Evolutionary conservation across 37 sponge, comb jelly and placozoan genomes (phyloP), one percentile per base, ranked within the genome.

Genomic region (Haliclona indistincta): DNA sequence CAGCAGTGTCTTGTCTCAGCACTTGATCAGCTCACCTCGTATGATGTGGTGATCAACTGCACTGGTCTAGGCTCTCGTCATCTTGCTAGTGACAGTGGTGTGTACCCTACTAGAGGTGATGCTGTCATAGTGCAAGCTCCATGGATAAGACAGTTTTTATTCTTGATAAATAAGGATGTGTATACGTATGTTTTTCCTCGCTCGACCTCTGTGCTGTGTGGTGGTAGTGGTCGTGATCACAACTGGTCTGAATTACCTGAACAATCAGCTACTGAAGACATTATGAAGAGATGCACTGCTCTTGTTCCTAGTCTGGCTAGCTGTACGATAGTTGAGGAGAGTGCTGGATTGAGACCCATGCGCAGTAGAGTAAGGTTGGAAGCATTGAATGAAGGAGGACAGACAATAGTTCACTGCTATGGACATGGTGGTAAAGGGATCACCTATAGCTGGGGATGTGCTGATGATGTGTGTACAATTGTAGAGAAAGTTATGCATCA

Each of bases 381-480:
- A 52, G 44, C 19, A n/a, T 32, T 19, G 38, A 37, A 4, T 0
- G 6, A 42, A 36, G 47, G 17, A 20, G 23, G 60, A 0, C 41
- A 52, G 8, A 19, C 74, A n/a, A 64, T 92, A 3, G 47, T 93
- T 43, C 94, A 93, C 67, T 83, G 84, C 73, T 93, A 93, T 81
- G 94, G 90, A 15, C 93, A 93, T 77, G 86, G 82, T 25, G 90
- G 87, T 4, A 64, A 81, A 36, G 94, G 94, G 7, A 36, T 89
- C 1, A 41, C 58, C 22, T 54, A 71, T 25, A 63, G 53, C 56
- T 86, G 90, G 90, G 94, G 94, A 30, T 93, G 90, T 93, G 94
- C 94, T 13, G 22, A 43, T 36, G 78, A 90, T 6, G 70, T 86
- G 28, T 66, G 58, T 22, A 51, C 53, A 2, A 67, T 82, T 29